A percentile compares a stretch with the other conserved stretches of the same genome.
Evolutionary conservation across 2,888 invertebrate genomes (phyloP).

Genomic region (Ormyrus thymus): DNA sequence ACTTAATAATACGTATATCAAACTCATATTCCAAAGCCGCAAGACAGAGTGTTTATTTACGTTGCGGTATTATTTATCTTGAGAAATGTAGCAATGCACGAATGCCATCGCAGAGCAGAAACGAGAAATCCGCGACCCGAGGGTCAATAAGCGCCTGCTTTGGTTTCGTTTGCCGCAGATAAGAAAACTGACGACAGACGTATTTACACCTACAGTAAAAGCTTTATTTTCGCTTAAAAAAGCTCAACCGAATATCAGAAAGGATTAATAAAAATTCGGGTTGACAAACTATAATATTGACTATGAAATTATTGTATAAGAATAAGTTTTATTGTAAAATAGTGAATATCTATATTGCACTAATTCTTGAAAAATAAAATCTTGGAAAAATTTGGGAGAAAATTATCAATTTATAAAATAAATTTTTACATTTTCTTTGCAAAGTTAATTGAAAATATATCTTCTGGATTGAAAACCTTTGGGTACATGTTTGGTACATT

Average conservation of each 20-base stretch:
- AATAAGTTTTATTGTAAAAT: background rate
- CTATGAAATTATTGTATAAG: background rate
- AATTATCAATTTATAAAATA: too few species aligned
- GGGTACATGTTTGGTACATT: too few species aligned
- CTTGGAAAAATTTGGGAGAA: too few species aligned
- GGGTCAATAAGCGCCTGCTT: constrained; percentile 19
- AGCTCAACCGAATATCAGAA: background rate
- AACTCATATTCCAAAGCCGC: background rate
- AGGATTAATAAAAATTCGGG: background rate
- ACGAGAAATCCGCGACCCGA: constrained; percentile 11
- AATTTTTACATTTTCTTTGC: too few species aligned
- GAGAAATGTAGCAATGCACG: background rate
- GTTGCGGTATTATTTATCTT: background rate
- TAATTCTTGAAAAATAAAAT: too few species aligned
- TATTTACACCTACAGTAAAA: background rate
- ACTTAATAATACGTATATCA: too few species aligned
- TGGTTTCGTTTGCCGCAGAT: background rate
- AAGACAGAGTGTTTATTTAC: background rate
- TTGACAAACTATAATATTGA: background rate
- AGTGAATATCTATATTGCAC: too few species aligned
- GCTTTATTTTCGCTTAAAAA: background rate
- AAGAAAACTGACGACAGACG: constrained; percentile 15
- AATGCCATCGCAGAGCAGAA: background rate
- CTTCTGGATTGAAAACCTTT: too few species aligned
- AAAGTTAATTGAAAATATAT: too few species aligned